Evolutionary conservation across 2,888 invertebrate genomes (phyloP), one percentile per base, ranked within the genome.

Genomic region (Teleiodes luculella): DNA sequence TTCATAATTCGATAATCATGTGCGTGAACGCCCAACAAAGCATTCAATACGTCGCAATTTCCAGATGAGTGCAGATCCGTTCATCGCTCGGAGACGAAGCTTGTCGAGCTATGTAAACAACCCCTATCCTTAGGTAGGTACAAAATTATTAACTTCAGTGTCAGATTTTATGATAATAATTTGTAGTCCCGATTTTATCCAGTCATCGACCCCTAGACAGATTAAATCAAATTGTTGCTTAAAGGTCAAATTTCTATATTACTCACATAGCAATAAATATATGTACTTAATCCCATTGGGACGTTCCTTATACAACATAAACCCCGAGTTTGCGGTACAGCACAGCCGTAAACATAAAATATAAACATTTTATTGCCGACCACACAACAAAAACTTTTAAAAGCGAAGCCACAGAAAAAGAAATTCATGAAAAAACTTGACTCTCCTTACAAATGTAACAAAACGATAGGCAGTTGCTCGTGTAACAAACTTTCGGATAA

Each of bases 331-430:
- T 72, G 71, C 72, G n/a, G n/a, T n/a, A n/a, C 72, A 73, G 73
- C 72, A n/a, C n/a, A n/a, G n/a, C 68, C 76, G 71, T 78, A 75
- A 78, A 77, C 74, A 72, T 78, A 73, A 79, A 79, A 78, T 77
- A 76, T 8, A 78, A 80, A 71, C 71, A 70, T 77, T 80, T n/a
- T 78, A 78, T 78, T 72, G 61, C 60, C 58, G 70, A 70, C 72
- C 71, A 65, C 68, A 76, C 63, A 75, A 67, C 70, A 72, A 72
- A 70, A 78, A 78, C 65, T 76, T 77, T 70, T 72, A 37, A 63
- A 72, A 78, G 76, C 77, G 73, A 78, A 74, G 78, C 71, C 76
- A 72, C 67, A 68, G 65, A 68, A 68, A 74, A 75, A 77, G 74
- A 75, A 74, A 74, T 74, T 76, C 76, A 72, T 74, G 69, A 69